Conservation (phyloP, 2,888 invertebrate genomes). For the Seira musarum region DNA sequence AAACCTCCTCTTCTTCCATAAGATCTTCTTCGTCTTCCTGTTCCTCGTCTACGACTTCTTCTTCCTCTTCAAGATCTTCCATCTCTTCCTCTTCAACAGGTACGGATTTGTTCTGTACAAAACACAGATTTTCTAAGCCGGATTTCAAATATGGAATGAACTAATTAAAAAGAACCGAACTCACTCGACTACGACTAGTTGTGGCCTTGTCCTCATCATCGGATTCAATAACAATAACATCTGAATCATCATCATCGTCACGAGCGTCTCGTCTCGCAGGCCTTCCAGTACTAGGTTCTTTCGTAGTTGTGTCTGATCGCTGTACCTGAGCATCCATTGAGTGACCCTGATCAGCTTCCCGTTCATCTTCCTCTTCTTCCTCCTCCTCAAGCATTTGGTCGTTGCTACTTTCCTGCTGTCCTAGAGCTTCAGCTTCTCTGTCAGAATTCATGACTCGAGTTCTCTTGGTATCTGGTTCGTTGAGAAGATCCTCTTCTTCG, state of each 20-base stretch:
- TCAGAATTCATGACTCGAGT: slow-evolving; percentile 59
- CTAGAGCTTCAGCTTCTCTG: slow-evolving; percentile 66
- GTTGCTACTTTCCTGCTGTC: slow-evolving; percentile 66
- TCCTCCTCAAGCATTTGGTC: slow-evolving; percentile 58
- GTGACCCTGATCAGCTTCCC: slow-evolving; percentile 67
- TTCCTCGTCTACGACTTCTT: slow-evolving; percentile 50
- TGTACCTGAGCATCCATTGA: slow-evolving; percentile 61
- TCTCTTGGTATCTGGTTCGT: slow-evolving; percentile 66
- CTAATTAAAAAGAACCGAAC: too few species aligned
- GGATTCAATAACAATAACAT: slow-evolving; percentile 67
- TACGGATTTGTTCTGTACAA: slow-evolving; percentile 40
- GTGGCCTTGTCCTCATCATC: slow-evolving; percentile 64
- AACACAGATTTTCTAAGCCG: too few species aligned
- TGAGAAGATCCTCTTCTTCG: slow-evolving; percentile 52
- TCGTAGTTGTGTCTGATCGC: slow-evolving; percentile 60
- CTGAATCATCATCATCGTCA: slow-evolving; percentile 66
- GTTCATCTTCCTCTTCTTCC: slow-evolving; percentile 63
- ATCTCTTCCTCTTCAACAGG: slow-evolving; percentile 64
- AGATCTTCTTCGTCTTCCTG: slow-evolving; percentile 60
- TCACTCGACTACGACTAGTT: slow-evolving; percentile 36
- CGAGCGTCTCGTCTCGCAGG: slow-evolving; percentile 2
- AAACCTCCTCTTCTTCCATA: slow-evolving; percentile 39
- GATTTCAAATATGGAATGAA: too few species aligned
- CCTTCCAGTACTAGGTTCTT: slow-evolving; percentile 46
- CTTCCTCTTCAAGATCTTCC: slow-evolving; percentile 58